These are phyloP conservation scores for Maccullochella peelii DNA, from an alignment of 2,113 vertebrate species.

Conservation along the genomic window DNA sequence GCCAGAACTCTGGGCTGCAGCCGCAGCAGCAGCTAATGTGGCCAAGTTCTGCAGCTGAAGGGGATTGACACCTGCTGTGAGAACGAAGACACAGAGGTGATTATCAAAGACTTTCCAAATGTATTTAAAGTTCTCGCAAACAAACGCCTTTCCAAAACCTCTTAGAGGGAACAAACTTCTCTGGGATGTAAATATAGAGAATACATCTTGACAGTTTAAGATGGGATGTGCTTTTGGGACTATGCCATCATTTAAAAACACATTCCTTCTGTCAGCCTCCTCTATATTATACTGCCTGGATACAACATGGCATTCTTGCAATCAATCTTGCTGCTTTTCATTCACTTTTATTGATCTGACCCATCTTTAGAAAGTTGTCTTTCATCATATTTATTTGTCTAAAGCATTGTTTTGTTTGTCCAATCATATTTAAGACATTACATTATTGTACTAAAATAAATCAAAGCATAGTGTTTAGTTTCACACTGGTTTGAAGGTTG, in stretches of 20 bases:
- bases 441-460: neutral
- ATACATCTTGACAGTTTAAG: neutral
- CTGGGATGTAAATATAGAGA: neutral
- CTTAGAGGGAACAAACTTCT: neutral
- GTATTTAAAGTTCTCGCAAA: neutral
- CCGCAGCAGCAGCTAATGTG: constrained; percentile 93
- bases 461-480: neutral
- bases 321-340: neutral
- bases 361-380: neutral
- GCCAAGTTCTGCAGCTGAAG: constrained; percentile 97
- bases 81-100: constrained; percentile 22
- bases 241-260: neutral
- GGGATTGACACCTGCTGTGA: constrained; percentile 90
- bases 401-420: neutral
- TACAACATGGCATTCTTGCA: no score
- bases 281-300: neutral
- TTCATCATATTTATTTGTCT: neutral
- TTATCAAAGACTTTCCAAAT: constrained; percentile 21
- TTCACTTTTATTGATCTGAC: neutral
- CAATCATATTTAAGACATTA: neutral
- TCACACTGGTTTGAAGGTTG: neutral
- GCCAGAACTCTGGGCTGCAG: constrained; percentile 93
- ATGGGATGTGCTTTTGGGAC: neutral
- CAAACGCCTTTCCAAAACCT: neutral
- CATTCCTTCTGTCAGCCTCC: neutral